phyloP scores from a whole-genome alignment of 92 coral and sea anemone species.

The Palythoa caribaeorum region DNA sequence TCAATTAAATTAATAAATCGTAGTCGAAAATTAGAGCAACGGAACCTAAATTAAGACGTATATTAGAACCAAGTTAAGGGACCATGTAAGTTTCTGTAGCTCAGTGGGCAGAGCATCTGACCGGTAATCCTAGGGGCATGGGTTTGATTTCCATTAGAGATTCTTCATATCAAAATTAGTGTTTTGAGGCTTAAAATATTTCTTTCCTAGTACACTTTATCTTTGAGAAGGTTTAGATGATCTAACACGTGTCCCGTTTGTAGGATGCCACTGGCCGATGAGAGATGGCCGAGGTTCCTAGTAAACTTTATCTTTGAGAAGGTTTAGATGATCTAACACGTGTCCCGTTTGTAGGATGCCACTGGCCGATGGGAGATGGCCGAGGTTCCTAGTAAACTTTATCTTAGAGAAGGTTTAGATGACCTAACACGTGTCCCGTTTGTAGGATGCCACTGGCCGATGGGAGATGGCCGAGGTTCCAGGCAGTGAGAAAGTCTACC shows the following conservation, averaged over 20 bases:
- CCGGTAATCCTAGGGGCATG: too few relatives aligned
- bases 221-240: not conserved
- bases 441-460: constrained; percentile 86
- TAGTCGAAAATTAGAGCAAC: too few relatives aligned
- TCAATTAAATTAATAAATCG: too few relatives aligned
- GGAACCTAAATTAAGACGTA: too few relatives aligned
- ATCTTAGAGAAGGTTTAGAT: not conserved
- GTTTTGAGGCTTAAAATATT: too few relatives aligned
- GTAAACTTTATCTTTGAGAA: too few relatives aligned
- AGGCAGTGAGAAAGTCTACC: constrained; percentile 81
- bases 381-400: constrained; percentile 53
- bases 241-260: not conserved
- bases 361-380: constrained; percentile 93
- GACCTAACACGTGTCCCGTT: not conserved
- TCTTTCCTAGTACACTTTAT: too few relatives aligned
- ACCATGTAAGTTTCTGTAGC: too few relatives aligned
- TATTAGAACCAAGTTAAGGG: too few relatives aligned
- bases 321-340: not conserved
- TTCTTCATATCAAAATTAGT: too few relatives aligned
- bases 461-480: constrained; percentile 94
- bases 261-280: constrained; percentile 93
- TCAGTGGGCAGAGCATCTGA: too few relatives aligned
- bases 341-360: constrained; percentile 66
- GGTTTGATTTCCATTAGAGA: too few relatives aligned
- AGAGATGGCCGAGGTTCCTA: constrained; percentile 88